These are phyloP conservation scores for Rhinogobio ventralis DNA, from an alignment of 2,797 vertebrate species.

Conservation along the genomic window DNA sequence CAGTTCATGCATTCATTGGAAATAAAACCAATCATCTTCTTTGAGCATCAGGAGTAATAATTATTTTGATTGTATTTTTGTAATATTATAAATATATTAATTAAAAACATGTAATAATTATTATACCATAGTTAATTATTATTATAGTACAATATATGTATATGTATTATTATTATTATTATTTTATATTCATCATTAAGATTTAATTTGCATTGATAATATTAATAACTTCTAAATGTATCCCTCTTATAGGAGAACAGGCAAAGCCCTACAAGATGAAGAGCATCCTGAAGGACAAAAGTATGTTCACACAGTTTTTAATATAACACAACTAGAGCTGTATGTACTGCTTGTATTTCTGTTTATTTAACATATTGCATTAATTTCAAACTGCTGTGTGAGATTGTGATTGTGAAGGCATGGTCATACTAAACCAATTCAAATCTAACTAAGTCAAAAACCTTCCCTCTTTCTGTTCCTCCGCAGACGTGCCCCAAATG, in stretches of 20 bases:
- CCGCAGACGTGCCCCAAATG: constrained; percentile 38
- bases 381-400: not conserved
- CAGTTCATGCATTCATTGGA: not conserved
- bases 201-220: not conserved
- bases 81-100: not conserved
- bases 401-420: not conserved
- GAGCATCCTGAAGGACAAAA: constrained; percentile 73
- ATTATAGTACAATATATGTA: not conserved
- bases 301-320: constrained; percentile 59
- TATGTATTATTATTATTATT: not conserved
- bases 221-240: not conserved
- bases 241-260: constrained; percentile 34
- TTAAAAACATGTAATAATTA: too few species aligned
- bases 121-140: not conserved
- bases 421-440: not conserved
- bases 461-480: not conserved
- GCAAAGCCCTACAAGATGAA: constrained; percentile 63
- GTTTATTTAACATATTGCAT: not conserved
- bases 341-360: not conserved
- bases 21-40: not conserved
- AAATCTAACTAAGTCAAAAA: not conserved
- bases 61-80: not conserved
- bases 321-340: not conserved
- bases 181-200: not conserved
- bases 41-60: not conserved